Evolutionary conservation across 2,888 invertebrate species (phyloP).

Genomic region (Palloptera scutellata): DNA sequence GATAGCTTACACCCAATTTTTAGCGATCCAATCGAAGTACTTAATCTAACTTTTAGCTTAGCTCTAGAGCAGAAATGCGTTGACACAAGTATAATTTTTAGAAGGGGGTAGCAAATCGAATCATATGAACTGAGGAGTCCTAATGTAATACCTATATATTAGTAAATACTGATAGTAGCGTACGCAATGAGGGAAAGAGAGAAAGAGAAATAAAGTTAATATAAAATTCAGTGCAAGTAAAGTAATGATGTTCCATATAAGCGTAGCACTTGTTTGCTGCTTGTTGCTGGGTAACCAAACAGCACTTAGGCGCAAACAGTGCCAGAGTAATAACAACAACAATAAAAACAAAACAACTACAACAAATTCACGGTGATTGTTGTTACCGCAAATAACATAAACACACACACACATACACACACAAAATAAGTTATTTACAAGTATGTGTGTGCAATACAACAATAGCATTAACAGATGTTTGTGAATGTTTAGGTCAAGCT

Average conservation of each 20-base stretch:
- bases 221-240: too few relatives aligned
- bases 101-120: too few relatives aligned
- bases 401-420: slow-evolving; percentile 2
- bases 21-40: too few relatives aligned
- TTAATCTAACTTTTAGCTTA: too few relatives aligned
- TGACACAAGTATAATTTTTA: too few relatives aligned
- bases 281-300: too few relatives aligned
- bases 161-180: too few relatives aligned
- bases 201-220: too few relatives aligned
- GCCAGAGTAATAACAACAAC: slow-evolving; percentile 27
- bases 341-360: slow-evolving; percentile 8
- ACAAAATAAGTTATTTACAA: neutral
- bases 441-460: neutral
- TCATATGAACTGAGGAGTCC: too few relatives aligned
- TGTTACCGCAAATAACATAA: neutral
- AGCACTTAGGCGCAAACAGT: neutral
- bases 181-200: neutral
- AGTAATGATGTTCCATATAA: neutral
- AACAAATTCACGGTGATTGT: slow-evolving; percentile 9
- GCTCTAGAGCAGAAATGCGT: too few relatives aligned
- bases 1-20: too few relatives aligned
- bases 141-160: too few relatives aligned
- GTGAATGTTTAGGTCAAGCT: slow-evolving; percentile 53
- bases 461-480: slow-evolving; percentile 44
- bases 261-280: slow-evolving; percentile 14